Base-by-base conservation (phyloP, 2,797 vertebrate species). In the Acomys russatus region DNA sequence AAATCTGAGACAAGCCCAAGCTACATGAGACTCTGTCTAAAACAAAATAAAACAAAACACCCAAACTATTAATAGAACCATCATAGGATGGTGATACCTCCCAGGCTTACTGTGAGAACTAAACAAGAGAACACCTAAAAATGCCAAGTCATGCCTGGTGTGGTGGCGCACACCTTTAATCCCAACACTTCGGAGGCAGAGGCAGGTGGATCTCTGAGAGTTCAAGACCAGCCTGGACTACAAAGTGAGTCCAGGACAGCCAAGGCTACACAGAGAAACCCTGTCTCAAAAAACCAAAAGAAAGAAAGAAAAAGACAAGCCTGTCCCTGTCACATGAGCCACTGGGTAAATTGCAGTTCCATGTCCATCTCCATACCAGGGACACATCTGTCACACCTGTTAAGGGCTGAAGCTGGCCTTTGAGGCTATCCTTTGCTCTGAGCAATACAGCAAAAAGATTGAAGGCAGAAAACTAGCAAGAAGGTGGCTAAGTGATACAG, bases 351-450 rank as follows among this genome's bases (percentile, higher is more conserved):
- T 22, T 61, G 54, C 18, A 70, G 94, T 88, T 83, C n/a, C 51
- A 38, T 33, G 90, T 66, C 35, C 30, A 51, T 73, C 49, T n/a
- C 44, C 25, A 70, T 15, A 61, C 10, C 35, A 80, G 84, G 10
- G n/a, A 54, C 25, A 77, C 12, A 78, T 14, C 44, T 86, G 38
- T n/a, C 30, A 77, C 12, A 78, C 17, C 44, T 86, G 38, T n/a
- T 85, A 82, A 54, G 28, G n/a, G 87, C 14, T 94, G 82, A 92
- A 44, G 54, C 85, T 8, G 88, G 51, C 33, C 54, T 95, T 90
- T 80, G 28, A 83, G 44, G 92, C 78, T 76, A 91, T 49, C 49
- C 80, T 88, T 96, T 90, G 61, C 83, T 96, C 79, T 84, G 61
- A 77, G 82, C 17, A 35, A 94, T 87, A 93, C 9, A n/a, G 66